Evolutionary conservation across 2,888 invertebrate species (phyloP).

Genomic region (Belgica antarctica): DNA sequence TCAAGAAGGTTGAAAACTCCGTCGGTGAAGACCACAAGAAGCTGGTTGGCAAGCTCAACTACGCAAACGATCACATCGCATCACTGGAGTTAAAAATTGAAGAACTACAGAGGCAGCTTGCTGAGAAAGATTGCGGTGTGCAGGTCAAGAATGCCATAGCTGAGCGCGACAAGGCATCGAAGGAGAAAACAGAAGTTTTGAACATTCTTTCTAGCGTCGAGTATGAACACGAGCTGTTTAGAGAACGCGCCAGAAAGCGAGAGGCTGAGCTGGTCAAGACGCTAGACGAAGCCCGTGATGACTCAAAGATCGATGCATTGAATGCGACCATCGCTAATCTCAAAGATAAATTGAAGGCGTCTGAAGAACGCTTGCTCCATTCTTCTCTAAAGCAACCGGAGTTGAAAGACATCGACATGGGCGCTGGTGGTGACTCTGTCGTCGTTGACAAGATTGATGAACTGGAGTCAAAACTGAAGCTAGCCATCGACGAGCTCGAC

Average conservation of each 20-base stretch:
- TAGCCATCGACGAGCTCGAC: slow-evolving; percentile 50
- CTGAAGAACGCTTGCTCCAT: not conserved
- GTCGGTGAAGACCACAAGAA: not conserved
- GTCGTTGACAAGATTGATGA: not conserved
- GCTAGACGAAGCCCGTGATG: slow-evolving; percentile 53
- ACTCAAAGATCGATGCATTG: slow-evolving; percentile 43
- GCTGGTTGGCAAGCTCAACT: not conserved
- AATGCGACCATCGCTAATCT: not conserved
- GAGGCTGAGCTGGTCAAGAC: slow-evolving; percentile 59
- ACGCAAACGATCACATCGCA: not conserved
- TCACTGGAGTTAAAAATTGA: not conserved
- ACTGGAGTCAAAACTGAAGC: slow-evolving; percentile 50
- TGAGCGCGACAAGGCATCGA: not conserved
- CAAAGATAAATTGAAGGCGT: not conserved
- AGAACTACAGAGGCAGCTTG: not conserved
- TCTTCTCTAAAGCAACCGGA: no score
- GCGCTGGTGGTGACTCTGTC: not conserved
- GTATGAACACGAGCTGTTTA: slow-evolving; percentile 54
- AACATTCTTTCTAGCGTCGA: slow-evolving; percentile 8
- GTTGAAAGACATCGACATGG: slow-evolving; percentile 43
- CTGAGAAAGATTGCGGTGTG: not conserved
- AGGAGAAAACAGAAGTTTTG: not conserved
- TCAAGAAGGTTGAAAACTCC: not conserved
- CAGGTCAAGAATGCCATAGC: not conserved
- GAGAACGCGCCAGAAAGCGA: slow-evolving; percentile 57